These are phyloP conservation scores for Drosophila ficusphila DNA, from an alignment of 1,140 invertebrate genomes.

Conservation along the genomic window DNA sequence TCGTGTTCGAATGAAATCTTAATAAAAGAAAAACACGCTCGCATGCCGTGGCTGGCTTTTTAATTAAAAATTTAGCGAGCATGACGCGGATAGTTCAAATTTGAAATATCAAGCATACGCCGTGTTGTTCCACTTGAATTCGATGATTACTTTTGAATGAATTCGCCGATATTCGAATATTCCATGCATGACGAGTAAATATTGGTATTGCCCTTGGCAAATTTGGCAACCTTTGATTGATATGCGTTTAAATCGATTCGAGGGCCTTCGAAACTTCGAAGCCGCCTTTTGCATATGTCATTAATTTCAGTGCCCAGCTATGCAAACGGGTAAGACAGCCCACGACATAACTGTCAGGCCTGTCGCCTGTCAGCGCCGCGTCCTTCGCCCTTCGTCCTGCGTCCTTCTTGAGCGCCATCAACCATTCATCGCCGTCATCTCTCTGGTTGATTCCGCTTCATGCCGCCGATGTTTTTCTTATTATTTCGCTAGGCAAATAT, in stretches of 20 bases:
- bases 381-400: slow-evolving; percentile 21
- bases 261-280: slow-evolving; percentile 6
- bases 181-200: slow-evolving; percentile 52
- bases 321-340: slow-evolving; percentile 1
- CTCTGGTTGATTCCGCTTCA: slow-evolving; percentile 1
- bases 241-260: slow-evolving; percentile 61
- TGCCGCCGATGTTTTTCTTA: slow-evolving; percentile 32
- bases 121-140: slow-evolving; percentile 26
- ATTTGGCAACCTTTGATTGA: slow-evolving; percentile 64
- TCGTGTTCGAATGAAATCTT: slow-evolving; percentile 7
- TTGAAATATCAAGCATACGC: slow-evolving; percentile 67
- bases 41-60: slow-evolving; percentile 27
- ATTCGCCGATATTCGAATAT: slow-evolving; percentile 50
- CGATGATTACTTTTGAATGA: slow-evolving; percentile 25
- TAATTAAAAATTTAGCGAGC: slow-evolving; percentile 56
- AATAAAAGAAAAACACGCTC: slow-evolving; percentile 13
- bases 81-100: slow-evolving; percentile 27
- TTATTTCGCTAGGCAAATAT: slow-evolving; percentile 61
- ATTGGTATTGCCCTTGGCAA: slow-evolving; percentile 56
- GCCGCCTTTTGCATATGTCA: slow-evolving; percentile 52
- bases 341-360: slow-evolving; percentile 32
- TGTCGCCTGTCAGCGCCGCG: slow-evolving; percentile 27
- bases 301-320: slow-evolving; percentile 65
- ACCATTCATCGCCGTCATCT: slow-evolving; percentile 23
- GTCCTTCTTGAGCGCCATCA: slow-evolving; percentile 10